Conservation (phyloP, 1,140 invertebrate genomes). For the Pemphigus obesinymphae region DNA sequence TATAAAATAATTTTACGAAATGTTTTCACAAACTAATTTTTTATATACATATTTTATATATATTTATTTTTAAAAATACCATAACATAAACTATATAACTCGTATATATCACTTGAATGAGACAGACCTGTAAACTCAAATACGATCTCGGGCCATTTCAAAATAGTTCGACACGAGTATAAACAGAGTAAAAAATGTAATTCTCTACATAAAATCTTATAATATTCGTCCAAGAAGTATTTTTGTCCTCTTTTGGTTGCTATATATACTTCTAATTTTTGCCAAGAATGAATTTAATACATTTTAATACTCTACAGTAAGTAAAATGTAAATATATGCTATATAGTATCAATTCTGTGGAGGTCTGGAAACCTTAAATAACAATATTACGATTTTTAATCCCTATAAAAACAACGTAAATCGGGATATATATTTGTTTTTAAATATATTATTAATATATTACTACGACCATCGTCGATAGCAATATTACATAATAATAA, state of each 20-base stretch:
- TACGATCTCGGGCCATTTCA: background rate
- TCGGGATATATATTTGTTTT: constrained; percentile 10
- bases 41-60: background rate
- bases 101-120: background rate
- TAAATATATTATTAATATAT: background rate
- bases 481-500: background rate
- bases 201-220: too few species aligned
- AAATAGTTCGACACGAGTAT: background rate
- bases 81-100: background rate
- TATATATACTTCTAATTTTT: constrained; percentile 9
- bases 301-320: too few species aligned
- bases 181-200: background rate
- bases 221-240: constrained; percentile 2
- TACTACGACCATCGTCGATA: too few species aligned
- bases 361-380: constrained; percentile 5
- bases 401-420: constrained; percentile 15
- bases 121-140: background rate
- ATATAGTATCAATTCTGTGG: background rate
- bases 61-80: background rate
- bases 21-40: too few species aligned
- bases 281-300: background rate
- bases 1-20: too few species aligned
- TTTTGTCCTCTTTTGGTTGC: background rate
- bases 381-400: too few species aligned
- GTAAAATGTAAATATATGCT: background rate